Base-by-base conservation (phyloP, 2,113 vertebrate species). In the Ahaetulla prasina region DNA sequence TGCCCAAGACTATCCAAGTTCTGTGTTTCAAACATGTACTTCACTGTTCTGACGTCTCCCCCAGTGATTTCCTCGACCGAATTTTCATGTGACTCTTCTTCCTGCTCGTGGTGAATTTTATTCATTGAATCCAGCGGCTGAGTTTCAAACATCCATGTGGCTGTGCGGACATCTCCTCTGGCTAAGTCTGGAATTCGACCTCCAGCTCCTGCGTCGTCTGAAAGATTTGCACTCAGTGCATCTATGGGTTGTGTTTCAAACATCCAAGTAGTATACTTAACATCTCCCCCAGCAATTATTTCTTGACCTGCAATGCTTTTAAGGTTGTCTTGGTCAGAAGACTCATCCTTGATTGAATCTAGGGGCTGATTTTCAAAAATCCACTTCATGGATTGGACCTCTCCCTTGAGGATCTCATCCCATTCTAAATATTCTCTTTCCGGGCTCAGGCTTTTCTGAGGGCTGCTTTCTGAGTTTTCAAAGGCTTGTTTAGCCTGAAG, bases 331-430 rank as follows among this genome's bases (percentile, higher is more conserved):
- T 97, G 96, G 23, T 98, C 96, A 7, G 95, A 97, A 93, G 93
- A 96, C 54, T 97, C 96, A 94, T 97, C 97, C 93, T 97, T 98
- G 87, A 98, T 98, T 85, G 97, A 94, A 96, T 98, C 95, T 2
- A 98, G 96, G 53, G 98, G 98, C 94, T 98, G 98, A 85, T 98
- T 98, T 96, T 98, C 98, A 97, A 99, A 98, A 96, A 98, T 97
- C 98, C 98, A 98, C 89, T 98, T 97, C 96, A 98, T 97, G 4
- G 98, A 98, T 93, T 98, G 98, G 12, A 99, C 98, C 27, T 98
- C 98, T 2, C 98, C 98, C 18, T 98, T 98, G 9, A 98, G 93
- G 93, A 98, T 98, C 96, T 99, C 98, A 94, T 97, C 96, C 98
- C 97, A 98, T 86, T 98, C 98, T 90, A 96, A 92, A 89, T 96